Conservation (phyloP, 2,113 vertebrate species). For the Larimichthys polyactis region DNA sequence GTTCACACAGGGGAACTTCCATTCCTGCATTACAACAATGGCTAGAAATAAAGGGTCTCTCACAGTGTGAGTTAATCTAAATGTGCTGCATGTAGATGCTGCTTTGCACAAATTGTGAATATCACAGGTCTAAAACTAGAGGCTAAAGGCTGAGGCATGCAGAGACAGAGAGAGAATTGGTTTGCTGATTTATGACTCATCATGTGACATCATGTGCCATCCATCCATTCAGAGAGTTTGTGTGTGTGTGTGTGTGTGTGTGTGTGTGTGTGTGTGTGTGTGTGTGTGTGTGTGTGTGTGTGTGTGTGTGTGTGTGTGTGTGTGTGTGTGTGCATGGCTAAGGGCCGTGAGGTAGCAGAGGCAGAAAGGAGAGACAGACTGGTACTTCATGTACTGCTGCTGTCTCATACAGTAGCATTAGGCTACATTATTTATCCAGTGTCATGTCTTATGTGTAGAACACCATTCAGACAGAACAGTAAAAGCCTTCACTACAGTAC, state of each 20-base stretch:
- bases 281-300: conserved; percentile 25
- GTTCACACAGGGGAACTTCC: conserved; percentile 23
- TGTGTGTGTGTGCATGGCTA: conserved; percentile 17
- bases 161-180: conserved; percentile 45
- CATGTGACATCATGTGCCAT: conserved; percentile 44
- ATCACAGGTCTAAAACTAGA: not conserved
- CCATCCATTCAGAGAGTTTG: conserved; percentile 34
- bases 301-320: conserved; percentile 21
- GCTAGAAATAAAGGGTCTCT: conserved; percentile 38
- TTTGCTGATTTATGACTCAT: conserved; percentile 61
- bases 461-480: conserved; percentile 62
- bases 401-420: conserved; percentile 51
- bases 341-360: not conserved
- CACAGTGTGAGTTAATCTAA: not conserved
- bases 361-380: conserved; percentile 37
- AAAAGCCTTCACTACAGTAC: conserved; percentile 48
- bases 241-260: conserved; percentile 9
- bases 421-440: conserved; percentile 66
- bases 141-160: conserved; percentile 21
- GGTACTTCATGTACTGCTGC: conserved; percentile 60
- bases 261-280: conserved; percentile 26
- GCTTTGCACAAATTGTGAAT: conserved; percentile 15
- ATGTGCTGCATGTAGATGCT: not conserved
- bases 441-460: conserved; percentile 40
- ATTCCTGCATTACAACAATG: conserved; percentile 31